phyloP scores from a whole-genome alignment of 2,113 vertebrate genomes.

The Symphodus melops region DNA sequence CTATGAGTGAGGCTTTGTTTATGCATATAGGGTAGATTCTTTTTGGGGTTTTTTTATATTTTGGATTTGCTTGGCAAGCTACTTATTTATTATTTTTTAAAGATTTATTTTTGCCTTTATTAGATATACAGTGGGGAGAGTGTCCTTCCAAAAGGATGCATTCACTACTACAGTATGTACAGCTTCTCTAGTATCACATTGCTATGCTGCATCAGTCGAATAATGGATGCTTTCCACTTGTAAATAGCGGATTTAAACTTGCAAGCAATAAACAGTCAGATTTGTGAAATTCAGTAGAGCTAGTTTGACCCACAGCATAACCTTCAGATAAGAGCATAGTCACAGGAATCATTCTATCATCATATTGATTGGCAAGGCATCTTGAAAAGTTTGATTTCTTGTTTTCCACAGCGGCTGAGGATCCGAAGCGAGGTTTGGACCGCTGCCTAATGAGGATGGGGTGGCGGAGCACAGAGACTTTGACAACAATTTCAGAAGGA shows the following conservation, averaged over 20 bases:
- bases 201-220: not conserved
- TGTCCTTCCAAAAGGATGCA: too few relatives aligned
- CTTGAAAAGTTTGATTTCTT: conserved; percentile 29
- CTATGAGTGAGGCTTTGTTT: too few relatives aligned
- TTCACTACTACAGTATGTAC: too few relatives aligned
- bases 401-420: conserved; percentile 5
- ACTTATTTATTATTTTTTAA: too few relatives aligned
- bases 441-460: conserved; percentile 34
- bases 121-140: too few relatives aligned
- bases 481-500: conserved; percentile 27
- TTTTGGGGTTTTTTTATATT: too few relatives aligned
- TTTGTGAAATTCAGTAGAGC: conserved; percentile 6
- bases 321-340: conserved; percentile 6
- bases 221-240: not conserved
- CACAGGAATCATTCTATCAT: conserved; percentile 28
- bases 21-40: too few relatives aligned
- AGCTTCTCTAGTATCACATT: not conserved
- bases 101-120: too few relatives aligned
- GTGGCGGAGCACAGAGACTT: conserved; percentile 29
- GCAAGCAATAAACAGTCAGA: not conserved
- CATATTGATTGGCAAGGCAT: conserved; percentile 40
- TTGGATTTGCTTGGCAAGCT: too few relatives aligned
- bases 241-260: not conserved
- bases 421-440: not conserved
- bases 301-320: conserved; percentile 24